These are phyloP conservation scores for Chamaea fasciata DNA, from an alignment of 2,113 vertebrate species.

Conservation along the genomic window DNA sequence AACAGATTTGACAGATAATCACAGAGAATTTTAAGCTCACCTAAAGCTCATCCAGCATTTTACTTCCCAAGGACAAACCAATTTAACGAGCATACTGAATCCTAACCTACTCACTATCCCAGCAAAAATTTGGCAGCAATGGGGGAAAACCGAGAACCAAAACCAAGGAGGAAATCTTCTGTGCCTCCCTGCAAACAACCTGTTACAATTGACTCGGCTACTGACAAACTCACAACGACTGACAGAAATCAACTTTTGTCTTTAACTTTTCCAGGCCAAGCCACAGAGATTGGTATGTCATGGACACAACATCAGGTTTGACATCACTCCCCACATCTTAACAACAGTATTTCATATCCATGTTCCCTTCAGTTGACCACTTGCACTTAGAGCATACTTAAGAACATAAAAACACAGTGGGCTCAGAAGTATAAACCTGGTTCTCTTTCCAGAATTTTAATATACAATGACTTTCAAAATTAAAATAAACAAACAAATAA, in stretches of 20 bases:
- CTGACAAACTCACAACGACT: neutral
- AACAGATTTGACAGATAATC: neutral
- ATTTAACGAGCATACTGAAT: neutral
- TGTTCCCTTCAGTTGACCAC: neutral
- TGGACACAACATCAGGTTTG: neutral
- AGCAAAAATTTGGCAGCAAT: neutral
- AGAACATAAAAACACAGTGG: neutral
- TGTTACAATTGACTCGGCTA: neutral
- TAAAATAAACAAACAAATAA: neutral
- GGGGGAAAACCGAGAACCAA: accelerated
- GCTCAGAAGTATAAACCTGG: neutral
- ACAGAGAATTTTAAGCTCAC: neutral
- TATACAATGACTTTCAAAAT: neutral
- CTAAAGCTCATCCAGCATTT: neutral
- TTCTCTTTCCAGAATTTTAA: neutral
- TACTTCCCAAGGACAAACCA: neutral
- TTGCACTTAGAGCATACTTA: neutral
- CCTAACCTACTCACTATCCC: neutral
- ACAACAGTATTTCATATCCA: neutral
- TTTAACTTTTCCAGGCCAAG: neutral
- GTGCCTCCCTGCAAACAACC: neutral
- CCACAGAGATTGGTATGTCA: neutral
- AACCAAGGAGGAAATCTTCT: neutral
- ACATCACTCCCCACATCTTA: neutral
- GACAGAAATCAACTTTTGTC: neutral